Percentiles rank a stretch among this genome's conserved stretches.
These are phyloP conservation scores for Stegastes partitus DNA, from an alignment of 2,113 vertebrate genomes.

Conservation along the genomic window DNA sequence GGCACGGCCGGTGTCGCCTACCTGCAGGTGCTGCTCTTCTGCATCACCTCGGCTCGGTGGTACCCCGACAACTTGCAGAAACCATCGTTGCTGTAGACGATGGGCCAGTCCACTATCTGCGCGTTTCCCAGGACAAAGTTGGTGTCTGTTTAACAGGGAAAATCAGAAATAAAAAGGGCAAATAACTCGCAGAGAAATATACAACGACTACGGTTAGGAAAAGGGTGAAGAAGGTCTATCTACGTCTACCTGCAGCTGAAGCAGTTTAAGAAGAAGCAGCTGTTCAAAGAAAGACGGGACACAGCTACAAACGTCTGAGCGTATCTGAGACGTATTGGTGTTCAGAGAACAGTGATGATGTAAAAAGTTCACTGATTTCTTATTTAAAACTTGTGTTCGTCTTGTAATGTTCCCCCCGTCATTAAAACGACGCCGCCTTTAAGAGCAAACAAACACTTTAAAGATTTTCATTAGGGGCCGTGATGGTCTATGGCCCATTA, in stretches of 20 bases:
- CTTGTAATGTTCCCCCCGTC: not conserved
- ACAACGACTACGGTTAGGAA: slow-evolving; percentile 7
- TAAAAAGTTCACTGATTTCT: not conserved
- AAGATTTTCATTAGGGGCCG: slow-evolving; percentile 46
- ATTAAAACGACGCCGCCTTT: slow-evolving; percentile 25
- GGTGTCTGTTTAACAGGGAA: slow-evolving; percentile 88
- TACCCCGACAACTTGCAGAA: slow-evolving; percentile 99
- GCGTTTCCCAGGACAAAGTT: slow-evolving; percentile 99
- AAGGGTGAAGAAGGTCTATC: not conserved
- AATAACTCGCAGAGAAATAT: slow-evolving; percentile 18
- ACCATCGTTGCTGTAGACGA: slow-evolving; percentile 99
- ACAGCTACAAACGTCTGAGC: not conserved
- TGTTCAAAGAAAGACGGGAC: slow-evolving; percentile 1
- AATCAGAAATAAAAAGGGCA: slow-evolving; percentile 34
- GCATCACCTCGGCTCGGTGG: slow-evolving; percentile 99
- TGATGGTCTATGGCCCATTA: slow-evolving; percentile 47
- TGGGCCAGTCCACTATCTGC: slow-evolving; percentile 99
- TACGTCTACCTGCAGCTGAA: slow-evolving; percentile 12
- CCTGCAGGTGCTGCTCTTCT: slow-evolving; percentile 99
- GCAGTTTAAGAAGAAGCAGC: not conserved
- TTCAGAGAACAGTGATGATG: not conserved
- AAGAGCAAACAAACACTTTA: slow-evolving; percentile 24
- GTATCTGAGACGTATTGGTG: not conserved
- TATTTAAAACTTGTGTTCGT: slow-evolving; percentile 1
- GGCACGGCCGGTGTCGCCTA: slow-evolving; percentile 72